These are phyloP conservation scores for Tuberolachnus salignus DNA, from an alignment of 2,888 invertebrate species.

Conservation along the genomic window DNA sequence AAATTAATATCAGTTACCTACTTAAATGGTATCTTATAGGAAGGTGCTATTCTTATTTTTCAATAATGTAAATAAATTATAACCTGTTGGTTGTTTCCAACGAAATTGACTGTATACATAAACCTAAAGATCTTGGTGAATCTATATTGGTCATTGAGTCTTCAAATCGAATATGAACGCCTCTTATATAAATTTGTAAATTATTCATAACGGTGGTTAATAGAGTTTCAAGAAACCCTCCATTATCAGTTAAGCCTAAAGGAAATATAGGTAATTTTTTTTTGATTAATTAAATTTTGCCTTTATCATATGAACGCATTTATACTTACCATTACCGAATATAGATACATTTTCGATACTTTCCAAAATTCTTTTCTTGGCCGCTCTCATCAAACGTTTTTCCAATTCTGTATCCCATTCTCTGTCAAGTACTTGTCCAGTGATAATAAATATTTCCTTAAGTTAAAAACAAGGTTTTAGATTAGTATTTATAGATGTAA, in stretches of 20 bases:
- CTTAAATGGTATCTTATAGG: not conserved
- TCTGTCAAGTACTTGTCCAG: constrained; percentile 74
- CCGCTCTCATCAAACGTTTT: constrained; percentile 73
- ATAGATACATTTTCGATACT: constrained; percentile 53
- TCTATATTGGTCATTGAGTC: constrained; percentile 73
- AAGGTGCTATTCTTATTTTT: not conserved
- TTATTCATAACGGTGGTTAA: constrained; percentile 79
- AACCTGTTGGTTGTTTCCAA: constrained; percentile 82
- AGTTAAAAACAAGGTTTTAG: no score
- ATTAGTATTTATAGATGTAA: not conserved
- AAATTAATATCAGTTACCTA: constrained; percentile 58
- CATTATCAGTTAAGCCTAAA: constrained; percentile 63
- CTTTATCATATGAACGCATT: not conserved
- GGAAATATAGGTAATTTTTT: not conserved
- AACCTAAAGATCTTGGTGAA: constrained; percentile 74
- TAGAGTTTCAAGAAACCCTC: constrained; percentile 70
- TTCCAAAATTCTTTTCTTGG: constrained; percentile 69
- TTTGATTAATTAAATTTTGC: not conserved
- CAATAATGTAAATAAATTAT: constrained; percentile 54
- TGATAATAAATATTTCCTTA: constrained; percentile 74
- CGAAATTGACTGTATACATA: constrained; percentile 77
- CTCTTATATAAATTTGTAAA: constrained; percentile 77
- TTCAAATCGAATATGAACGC: constrained; percentile 82
- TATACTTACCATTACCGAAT: constrained; percentile 35
- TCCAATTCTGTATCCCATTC: constrained; percentile 77